Evolutionary conservation across 2,888 invertebrate species (phyloP).

Genomic region (Parthenolecanium corni): DNA sequence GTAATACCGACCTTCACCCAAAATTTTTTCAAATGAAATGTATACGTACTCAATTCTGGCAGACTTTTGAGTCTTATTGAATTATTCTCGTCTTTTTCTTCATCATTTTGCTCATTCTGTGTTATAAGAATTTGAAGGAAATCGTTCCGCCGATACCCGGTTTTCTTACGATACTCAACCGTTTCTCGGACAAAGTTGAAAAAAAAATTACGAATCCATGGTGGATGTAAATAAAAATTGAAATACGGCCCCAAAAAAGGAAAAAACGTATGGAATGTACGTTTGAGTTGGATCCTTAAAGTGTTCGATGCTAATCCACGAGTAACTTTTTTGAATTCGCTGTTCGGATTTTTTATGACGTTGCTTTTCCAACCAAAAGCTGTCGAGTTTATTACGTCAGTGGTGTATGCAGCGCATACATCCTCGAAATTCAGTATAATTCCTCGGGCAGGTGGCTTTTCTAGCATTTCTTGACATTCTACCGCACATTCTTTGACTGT

Average conservation of each 20-base stretch:
- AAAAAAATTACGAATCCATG: constrained; percentile 34
- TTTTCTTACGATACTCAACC: constrained; percentile 34
- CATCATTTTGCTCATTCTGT: neutral
- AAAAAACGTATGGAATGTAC: constrained; percentile 31
- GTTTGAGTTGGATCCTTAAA: constrained; percentile 36
- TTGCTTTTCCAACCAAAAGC: constrained; percentile 43
- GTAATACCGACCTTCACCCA: no score
- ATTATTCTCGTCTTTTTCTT: no score
- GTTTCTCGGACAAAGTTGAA: constrained; percentile 34
- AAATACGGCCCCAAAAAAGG: constrained; percentile 32
- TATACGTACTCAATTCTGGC: no score
- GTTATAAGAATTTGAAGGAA: constrained; percentile 32
- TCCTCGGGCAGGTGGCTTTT: neutral
- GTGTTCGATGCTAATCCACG: constrained; percentile 37
- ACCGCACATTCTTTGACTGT: constrained; percentile 40
- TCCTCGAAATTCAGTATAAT: constrained; percentile 38
- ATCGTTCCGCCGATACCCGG: constrained; percentile 34
- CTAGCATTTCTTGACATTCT: constrained; percentile 34
- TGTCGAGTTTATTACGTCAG: constrained; percentile 43
- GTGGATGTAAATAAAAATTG: constrained; percentile 31
- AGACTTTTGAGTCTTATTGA: no score
- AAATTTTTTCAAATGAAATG: no score
- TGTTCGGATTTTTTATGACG: constrained; percentile 38
- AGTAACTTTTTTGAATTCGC: constrained; percentile 39
- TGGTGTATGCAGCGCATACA: constrained; percentile 41